Base-by-base conservation (phyloP, 2,888 invertebrate species). In the Agonopterix alstromeriana region DNA sequence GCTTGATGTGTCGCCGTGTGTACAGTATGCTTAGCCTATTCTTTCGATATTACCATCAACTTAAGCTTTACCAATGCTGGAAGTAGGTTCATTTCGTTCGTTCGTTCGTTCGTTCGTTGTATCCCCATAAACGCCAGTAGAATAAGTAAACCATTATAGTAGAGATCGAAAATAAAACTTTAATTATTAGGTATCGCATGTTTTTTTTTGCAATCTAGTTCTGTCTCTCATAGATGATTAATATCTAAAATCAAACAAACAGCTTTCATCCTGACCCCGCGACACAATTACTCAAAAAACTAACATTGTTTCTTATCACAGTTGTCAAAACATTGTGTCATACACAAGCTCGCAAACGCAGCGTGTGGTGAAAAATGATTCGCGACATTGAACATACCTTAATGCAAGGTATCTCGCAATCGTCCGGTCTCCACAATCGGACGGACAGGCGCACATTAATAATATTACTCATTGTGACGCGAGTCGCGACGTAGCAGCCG, bases 401-500 rank as follows among this genome's bases (percentile, higher is more conserved):
- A 82, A 82, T 82, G 81, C 75, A 72, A 68, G 72, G 73, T 79
- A 79, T 78, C 76, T 74, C 57, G 63, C 64, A 61, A 66, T 70
- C 64, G 62, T 57, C 67, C 71, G 62, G 65, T 60, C 42, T 42
- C 42, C 42, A 69, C 61, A 69, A 73, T 70, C 75, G 63, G 68
- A 69, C 55, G 70, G 86, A 85, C 87, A 74, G 74, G 54, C 49
- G 58, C 61, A 81, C 86, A 88, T 88, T 88, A 86, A 87, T 87
- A 85, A 82, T 83, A 80, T 83, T 79, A 82, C 63, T 75, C 75
- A 74, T 77, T 81, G 80, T 80, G 76, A 73, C 63, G 66, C 42
- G 80, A 78, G 76, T 71, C 63, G 66, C 61, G 60, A 60, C 43
- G 35, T 9, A 45, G 38, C 57, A 50, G 53, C n/a, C 35, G 78